Evolutionary conservation across 2,888 invertebrate species (phyloP).

Genomic region (Torymus aiolomorphi): DNA sequence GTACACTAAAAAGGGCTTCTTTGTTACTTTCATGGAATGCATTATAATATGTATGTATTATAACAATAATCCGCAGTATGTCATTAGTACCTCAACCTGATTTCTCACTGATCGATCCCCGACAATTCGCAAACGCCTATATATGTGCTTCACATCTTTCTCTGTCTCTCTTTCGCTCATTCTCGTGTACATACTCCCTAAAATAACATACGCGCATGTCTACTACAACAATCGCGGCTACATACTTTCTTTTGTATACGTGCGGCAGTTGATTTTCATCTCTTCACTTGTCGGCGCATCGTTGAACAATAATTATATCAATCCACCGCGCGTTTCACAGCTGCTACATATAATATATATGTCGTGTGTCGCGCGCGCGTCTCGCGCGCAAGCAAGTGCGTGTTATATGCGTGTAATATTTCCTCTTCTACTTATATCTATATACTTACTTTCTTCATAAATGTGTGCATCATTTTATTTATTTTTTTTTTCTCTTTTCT

Average conservation of each 20-base stretch:
- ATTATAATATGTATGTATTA: neutral
- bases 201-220: slow-evolving; percentile 4
- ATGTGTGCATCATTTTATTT: too few relatives aligned
- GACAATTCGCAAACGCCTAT: too few relatives aligned
- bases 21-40: slow-evolving; percentile 13
- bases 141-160: neutral
- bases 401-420: too few relatives aligned
- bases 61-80: neutral
- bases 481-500: too few relatives aligned
- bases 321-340: too few relatives aligned
- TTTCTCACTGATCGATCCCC: slow-evolving; percentile 9
- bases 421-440: too few relatives aligned
- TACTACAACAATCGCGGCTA: slow-evolving; percentile 7
- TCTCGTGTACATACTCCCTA: neutral
- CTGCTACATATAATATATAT: too few relatives aligned
- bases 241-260: slow-evolving; percentile 28
- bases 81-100: too few relatives aligned
- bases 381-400: too few relatives aligned
- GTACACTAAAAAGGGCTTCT: neutral
- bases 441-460: too few relatives aligned
- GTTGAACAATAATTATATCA: too few relatives aligned
- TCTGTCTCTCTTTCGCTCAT: neutral
- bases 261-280: slow-evolving; percentile 17
- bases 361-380: too few relatives aligned
- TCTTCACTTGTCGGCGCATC: slow-evolving; percentile 2